Conservation (phyloP, 2,113 vertebrate genomes). For the Halichoerus grypus region DNA sequence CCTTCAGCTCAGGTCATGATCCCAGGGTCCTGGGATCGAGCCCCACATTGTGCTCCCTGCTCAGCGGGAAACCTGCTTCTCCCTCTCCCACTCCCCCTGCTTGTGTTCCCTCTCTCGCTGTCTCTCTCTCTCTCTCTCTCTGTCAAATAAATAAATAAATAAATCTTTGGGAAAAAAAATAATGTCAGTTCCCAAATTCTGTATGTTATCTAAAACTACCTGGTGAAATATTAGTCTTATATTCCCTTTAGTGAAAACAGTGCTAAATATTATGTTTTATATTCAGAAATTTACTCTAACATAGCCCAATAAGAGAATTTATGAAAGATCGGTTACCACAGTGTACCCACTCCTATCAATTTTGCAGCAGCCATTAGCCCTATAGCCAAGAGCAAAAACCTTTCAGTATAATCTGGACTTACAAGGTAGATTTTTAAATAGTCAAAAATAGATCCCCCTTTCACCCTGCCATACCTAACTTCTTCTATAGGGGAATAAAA, state of each 20-base stretch:
- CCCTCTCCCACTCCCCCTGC: no score
- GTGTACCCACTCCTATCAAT: background rate
- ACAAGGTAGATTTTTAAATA: background rate
- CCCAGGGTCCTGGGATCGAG: no score
- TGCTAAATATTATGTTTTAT: background rate
- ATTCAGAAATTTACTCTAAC: background rate
- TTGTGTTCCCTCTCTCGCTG: no score
- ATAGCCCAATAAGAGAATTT: background rate
- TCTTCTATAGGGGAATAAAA: background rate
- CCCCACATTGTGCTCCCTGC: no score
- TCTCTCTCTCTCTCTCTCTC: no score
- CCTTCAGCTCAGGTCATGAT: no score
- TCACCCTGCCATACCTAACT: background rate
- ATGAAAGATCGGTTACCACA: background rate
- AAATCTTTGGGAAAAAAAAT: background rate
- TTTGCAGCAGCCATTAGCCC: background rate
- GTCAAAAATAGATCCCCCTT: background rate
- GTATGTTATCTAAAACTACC: background rate
- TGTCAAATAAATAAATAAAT: no score
- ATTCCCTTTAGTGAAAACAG: background rate
- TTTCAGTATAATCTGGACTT: background rate
- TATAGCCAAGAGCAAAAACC: background rate
- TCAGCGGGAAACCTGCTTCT: no score
- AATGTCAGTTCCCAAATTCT: constrained; percentile 8
- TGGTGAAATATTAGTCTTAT: background rate